A percentile compares a stretch with the other conserved stretches of the same genome.
phyloP scores from a whole-genome alignment of 2,797 vertebrate species.

The Aselliscus stoliczkanus region DNA sequence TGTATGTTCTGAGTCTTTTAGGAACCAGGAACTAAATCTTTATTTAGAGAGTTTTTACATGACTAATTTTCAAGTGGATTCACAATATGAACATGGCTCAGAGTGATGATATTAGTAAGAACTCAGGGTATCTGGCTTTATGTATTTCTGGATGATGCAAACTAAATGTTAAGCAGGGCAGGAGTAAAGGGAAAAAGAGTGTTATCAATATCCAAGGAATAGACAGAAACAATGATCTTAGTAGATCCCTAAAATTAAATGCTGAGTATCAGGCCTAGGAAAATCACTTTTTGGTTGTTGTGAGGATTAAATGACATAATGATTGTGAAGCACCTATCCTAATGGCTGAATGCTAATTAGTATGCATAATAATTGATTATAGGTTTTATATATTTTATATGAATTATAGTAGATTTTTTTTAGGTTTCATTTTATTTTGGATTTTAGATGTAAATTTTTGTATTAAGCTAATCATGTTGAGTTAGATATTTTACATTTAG shows the following conservation, averaged over 20 bases:
- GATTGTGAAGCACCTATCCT: neutral
- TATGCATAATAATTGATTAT: neutral
- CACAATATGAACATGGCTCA: neutral
- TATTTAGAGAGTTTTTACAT: slow-evolving; percentile 13
- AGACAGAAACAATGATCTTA: neutral
- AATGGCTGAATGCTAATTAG: neutral
- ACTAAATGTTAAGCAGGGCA: neutral
- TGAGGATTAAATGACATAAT: neutral
- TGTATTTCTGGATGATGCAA: neutral
- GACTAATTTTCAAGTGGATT: slow-evolving; percentile 43
- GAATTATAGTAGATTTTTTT: neutral
- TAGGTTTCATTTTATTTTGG: neutral
- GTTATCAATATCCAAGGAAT: neutral
- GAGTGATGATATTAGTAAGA: neutral
- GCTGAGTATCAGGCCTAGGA: neutral
- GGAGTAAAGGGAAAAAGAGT: neutral
- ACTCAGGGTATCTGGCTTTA: neutral
- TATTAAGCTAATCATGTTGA: neutral
- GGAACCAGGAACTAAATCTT: slow-evolving; percentile 17
- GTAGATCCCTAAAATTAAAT: neutral
- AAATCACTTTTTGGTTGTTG: neutral
- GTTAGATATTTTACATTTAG: neutral
- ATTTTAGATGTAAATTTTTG: slow-evolving; percentile 24
- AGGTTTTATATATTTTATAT: slow-evolving; percentile 2
- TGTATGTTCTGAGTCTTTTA: neutral